Evolutionary conservation across 1,140 invertebrate genomes (phyloP), one percentile per base, ranked within the genome.

Genomic region (Drosophila takahashii): DNA sequence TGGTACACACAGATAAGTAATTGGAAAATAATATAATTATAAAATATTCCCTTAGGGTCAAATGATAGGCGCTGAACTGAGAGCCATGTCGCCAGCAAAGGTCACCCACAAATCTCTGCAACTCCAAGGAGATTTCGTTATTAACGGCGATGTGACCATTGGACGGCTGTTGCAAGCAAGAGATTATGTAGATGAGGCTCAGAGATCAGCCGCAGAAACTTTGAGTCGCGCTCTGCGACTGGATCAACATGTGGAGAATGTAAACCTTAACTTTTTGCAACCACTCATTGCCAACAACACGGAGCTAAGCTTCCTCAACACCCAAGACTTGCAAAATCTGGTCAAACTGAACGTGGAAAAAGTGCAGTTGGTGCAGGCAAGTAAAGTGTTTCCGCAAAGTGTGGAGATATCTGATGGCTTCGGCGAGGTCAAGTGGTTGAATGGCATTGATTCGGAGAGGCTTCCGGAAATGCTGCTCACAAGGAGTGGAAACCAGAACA

Each of bases 401-500:
- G 26, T 90, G 10, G 89, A 81, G 69, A 79, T 93, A 11, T 52
- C 65, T 2, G 71, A 89, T 34, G 90, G 91, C 11, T 83, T 83
- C 13, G 77, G 81, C 8, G 80, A 92, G 32, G 54, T 86, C 4
- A 92, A 93, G 81, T 71, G 76, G 42, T 74, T 94, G n/a, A 83
- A 80, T 61, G 92, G 92, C 27, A 92, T 93, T 26, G 75, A 81
- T 36, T 87, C 93, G 58, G 64, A 86, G 39, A 56, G 85, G 7
- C 71, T 93, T 3, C 64, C 92, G 6, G 74, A 90, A 18, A 74
- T 77, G 32, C 41, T 92, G 15, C 61, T 93, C 8, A 84, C 76
- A n/a, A 90, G 84, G n/a, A 80, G 75, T 50, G 81, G 73, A n/a
- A 93, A 93, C 64, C 93, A 93, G 65, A 90, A 56, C 5, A 85